These are phyloP conservation scores for Drosophila gunungcola DNA, from an alignment of 1,140 invertebrate genomes.

Conservation along the genomic window DNA sequence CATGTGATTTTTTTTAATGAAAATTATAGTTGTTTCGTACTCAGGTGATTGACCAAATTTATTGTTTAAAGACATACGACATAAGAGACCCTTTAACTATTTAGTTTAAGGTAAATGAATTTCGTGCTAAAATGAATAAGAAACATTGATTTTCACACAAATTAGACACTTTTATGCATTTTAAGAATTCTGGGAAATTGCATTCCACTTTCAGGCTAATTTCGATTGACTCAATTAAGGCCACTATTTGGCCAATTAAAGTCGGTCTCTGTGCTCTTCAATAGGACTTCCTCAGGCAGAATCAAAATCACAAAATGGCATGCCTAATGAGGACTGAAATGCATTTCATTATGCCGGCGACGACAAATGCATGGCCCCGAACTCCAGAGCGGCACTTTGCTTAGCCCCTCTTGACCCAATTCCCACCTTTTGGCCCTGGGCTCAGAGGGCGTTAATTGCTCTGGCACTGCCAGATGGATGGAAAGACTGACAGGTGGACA, in stretches of 20 bases:
- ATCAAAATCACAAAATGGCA: conserved; percentile 66
- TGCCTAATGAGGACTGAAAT: conserved; percentile 78
- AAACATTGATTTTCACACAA: too few relatives aligned
- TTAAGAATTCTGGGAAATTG: not conserved
- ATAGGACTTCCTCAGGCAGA: conserved; percentile 13
- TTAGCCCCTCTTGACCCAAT: conserved; percentile 69
- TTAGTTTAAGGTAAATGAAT: too few relatives aligned
- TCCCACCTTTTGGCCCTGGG: conserved; percentile 35
- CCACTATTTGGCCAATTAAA: conserved; percentile 29
- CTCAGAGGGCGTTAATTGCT: conserved; percentile 75
- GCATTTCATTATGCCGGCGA: conserved; percentile 72
- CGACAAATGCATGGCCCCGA: conserved; percentile 57
- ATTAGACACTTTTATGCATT: too few relatives aligned
- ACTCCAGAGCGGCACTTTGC: conserved; percentile 46
- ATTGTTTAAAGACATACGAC: too few relatives aligned
- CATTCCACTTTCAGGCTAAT: not conserved
- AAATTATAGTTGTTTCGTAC: too few relatives aligned
- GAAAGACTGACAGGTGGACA: conserved; percentile 45
- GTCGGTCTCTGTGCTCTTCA: not conserved
- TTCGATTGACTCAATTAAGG: conserved; percentile 29
- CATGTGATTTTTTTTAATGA: too few relatives aligned
- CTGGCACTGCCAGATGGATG: conserved; percentile 32
- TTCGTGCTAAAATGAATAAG: too few relatives aligned
- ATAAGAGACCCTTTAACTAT: too few relatives aligned
- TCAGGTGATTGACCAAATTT: too few relatives aligned